phyloP scores from a whole-genome alignment of 2,888 invertebrate genomes.

The Pyrrhia umbra region DNA sequence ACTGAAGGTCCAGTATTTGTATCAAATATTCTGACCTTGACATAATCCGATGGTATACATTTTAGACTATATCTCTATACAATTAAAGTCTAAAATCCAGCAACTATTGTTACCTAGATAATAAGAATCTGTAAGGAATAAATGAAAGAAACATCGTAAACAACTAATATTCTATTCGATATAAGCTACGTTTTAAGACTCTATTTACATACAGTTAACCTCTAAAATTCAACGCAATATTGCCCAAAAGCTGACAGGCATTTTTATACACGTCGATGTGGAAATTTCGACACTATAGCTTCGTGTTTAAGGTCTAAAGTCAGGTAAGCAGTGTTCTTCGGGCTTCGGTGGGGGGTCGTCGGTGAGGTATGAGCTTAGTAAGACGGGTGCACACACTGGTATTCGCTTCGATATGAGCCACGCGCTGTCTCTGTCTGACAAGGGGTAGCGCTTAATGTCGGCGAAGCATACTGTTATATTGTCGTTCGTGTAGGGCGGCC shows the following conservation, averaged over 20 bases:
- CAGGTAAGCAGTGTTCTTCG: slow-evolving; percentile 76
- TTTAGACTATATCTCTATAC: neutral
- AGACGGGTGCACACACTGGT: slow-evolving; percentile 91
- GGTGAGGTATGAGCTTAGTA: slow-evolving; percentile 91
- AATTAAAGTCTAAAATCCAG: neutral
- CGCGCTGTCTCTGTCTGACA: slow-evolving; percentile 88
- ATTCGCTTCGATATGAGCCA: slow-evolving; percentile 89
- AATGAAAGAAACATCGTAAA: neutral
- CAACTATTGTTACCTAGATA: too few species aligned
- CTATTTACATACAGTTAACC: neutral
- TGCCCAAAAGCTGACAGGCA: neutral
- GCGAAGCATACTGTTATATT: slow-evolving; percentile 93
- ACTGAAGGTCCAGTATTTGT: neutral
- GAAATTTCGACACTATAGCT: neutral
- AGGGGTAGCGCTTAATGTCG: slow-evolving; percentile 88
- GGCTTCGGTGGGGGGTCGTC: slow-evolving; percentile 79
- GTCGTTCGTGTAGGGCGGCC: slow-evolving; percentile 90
- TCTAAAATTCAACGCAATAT: neutral
- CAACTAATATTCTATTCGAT: neutral
- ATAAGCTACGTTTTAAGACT: neutral
- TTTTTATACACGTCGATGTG: neutral
- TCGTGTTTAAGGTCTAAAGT: slow-evolving; percentile 68
- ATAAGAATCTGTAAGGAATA: neutral
- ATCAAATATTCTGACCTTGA: neutral
- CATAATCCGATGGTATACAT: neutral